phyloP scores from a whole-genome alignment of 1,140 invertebrate genomes.

The Caerostris extrusa region DNA sequence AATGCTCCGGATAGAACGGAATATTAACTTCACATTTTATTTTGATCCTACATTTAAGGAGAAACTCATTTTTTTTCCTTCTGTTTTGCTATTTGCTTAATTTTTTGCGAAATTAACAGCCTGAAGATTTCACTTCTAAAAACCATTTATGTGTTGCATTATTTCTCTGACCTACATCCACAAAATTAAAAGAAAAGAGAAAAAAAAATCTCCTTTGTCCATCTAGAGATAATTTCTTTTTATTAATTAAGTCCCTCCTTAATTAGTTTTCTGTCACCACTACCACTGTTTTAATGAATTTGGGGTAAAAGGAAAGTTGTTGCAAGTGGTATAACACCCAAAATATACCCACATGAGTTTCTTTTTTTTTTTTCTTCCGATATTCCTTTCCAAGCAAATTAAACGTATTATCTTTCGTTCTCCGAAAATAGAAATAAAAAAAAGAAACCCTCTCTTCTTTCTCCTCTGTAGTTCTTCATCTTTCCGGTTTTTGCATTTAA shows the following conservation, averaged over 20 bases:
- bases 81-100: background rate
- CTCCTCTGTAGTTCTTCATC: background rate
- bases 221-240: slow-evolving; percentile 32
- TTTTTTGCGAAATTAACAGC: background rate
- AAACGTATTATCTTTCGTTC: slow-evolving; percentile 46
- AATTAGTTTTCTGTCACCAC: slow-evolving; percentile 57
- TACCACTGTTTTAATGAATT: slow-evolving; percentile 63
- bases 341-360: slow-evolving; percentile 28
- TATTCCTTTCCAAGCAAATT: slow-evolving; percentile 26
- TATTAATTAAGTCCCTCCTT: slow-evolving; percentile 48
- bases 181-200: background rate
- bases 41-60: too few relatives aligned
- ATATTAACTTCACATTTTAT: too few relatives aligned
- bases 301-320: slow-evolving; percentile 20
- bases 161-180: slow-evolving; percentile 22
- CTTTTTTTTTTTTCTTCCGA: background rate
- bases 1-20: too few relatives aligned
- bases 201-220: slow-evolving; percentile 1
- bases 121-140: background rate
- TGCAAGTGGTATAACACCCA: background rate
- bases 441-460: too few relatives aligned
- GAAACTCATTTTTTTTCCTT: background rate
- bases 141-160: background rate
- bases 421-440: background rate
- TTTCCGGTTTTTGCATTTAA: background rate